Evolutionary conservation across 2,113 vertebrate genomes (phyloP).

Genomic region (Peucedramus taeniatus): DNA sequence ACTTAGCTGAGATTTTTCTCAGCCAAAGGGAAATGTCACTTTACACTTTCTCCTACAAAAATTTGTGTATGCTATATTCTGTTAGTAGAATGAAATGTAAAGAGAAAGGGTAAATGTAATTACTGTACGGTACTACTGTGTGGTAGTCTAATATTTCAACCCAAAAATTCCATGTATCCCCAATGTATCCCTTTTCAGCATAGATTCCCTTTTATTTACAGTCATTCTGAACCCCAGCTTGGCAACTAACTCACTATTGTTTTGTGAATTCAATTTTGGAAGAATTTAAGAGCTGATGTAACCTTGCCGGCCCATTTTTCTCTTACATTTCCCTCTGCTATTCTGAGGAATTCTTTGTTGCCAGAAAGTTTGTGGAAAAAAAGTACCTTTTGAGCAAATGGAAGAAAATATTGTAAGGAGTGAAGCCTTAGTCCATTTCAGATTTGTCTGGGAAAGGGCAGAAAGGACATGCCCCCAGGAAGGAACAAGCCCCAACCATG

Average conservation of each 20-base stretch:
- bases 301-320: conserved; percentile 19
- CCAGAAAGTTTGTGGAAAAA: background rate
- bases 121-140: background rate
- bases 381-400: background rate
- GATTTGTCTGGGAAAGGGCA: background rate
- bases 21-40: background rate
- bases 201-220: background rate
- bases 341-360: conserved; percentile 6
- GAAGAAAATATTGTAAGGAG: background rate
- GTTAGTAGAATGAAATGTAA: background rate
- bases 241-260: conserved; percentile 27
- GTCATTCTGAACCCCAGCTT: background rate
- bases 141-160: background rate
- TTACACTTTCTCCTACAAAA: background rate
- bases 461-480: conserved; percentile 27
- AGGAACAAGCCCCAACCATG: background rate
- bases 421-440: background rate
- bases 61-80: background rate
- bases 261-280: conserved; percentile 18
- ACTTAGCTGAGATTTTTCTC: background rate
- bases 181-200: background rate
- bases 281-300: conserved; percentile 37
- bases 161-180: background rate
- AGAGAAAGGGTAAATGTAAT: background rate
- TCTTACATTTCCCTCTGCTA: conserved; percentile 3